Evolutionary conservation across 2,113 vertebrate species (phyloP).

Genomic region (Sinocyclocheilus maitianheensis): DNA sequence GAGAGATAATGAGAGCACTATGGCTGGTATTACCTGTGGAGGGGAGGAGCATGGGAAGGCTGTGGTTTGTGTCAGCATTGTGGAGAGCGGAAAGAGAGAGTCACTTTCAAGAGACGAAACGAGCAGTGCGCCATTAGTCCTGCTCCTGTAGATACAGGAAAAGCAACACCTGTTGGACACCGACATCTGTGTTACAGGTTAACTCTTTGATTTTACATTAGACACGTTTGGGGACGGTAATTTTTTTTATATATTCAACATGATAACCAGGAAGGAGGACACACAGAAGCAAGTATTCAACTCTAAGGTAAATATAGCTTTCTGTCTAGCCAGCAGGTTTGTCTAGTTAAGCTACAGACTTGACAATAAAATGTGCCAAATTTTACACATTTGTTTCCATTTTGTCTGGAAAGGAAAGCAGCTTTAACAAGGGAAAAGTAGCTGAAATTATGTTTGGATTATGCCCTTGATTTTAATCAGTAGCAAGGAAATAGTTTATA

Average conservation of each 20-base stretch:
- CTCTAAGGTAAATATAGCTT: conserved; percentile 55
- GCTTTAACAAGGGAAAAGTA: conserved; percentile 5
- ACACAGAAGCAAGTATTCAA: conserved; percentile 32
- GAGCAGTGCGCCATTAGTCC: conserved; percentile 34
- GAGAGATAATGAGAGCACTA: conserved; percentile 22
- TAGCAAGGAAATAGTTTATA: not conserved
- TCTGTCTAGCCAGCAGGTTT: conserved; percentile 51
- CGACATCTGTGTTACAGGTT: conserved; percentile 6
- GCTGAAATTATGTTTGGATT: not conserved
- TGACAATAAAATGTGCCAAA: conserved; percentile 35
- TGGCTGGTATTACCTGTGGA: conserved; percentile 47
- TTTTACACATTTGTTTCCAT: conserved; percentile 19
- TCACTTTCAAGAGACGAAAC: conserved; percentile 13
- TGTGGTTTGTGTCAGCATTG: conserved; percentile 50
- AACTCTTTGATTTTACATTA: not conserved
- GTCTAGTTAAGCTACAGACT: conserved; percentile 41
- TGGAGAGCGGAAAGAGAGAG: conserved; percentile 38
- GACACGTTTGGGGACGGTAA: not conserved
- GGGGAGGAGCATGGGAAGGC: conserved; percentile 51
- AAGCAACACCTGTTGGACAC: conserved; percentile 43
- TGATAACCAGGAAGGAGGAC: conserved; percentile 39
- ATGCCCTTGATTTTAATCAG: not conserved
- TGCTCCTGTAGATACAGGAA: not conserved
- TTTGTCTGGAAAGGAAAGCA: conserved; percentile 16
- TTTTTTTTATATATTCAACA: conserved; percentile 38